Conservation (phyloP, 2,113 vertebrate genomes). For the Microcebus jonahi region DNA sequence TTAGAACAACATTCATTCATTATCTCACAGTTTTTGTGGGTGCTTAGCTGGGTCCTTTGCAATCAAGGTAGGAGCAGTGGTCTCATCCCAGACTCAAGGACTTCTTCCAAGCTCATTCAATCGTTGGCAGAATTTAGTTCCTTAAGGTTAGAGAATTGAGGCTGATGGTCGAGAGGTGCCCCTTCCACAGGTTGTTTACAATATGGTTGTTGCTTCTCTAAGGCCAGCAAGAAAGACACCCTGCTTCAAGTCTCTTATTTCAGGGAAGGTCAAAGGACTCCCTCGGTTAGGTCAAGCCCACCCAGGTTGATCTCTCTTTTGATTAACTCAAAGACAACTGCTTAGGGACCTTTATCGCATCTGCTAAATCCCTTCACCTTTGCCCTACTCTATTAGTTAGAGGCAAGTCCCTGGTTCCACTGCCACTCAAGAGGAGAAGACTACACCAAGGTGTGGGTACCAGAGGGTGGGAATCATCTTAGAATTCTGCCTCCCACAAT, state of each 20-base stretch:
- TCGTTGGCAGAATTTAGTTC: conserved; percentile 1
- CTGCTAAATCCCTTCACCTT: conserved; percentile 38
- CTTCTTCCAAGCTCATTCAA: neutral
- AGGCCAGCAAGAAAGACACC: neutral
- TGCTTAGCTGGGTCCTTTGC: neutral
- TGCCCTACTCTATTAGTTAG: neutral
- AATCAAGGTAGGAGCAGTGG: neutral
- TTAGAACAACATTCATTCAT: neutral
- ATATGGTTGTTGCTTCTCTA: neutral
- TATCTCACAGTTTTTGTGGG: neutral
- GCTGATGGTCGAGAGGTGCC: neutral
- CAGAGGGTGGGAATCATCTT: neutral
- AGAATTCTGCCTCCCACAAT: conserved; percentile 3
- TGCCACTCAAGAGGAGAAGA: neutral
- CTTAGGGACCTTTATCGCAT: neutral
- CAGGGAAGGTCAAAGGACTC: neutral
- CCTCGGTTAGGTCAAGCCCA: neutral
- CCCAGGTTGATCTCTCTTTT: neutral
- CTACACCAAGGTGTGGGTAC: neutral
- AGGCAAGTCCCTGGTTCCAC: neutral
- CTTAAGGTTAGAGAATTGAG: neutral
- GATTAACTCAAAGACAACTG: conserved; percentile 12
- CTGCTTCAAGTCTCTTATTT: conserved; percentile 23
- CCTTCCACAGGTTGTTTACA: neutral
- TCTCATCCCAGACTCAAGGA: neutral